Percentiles rank a stretch among this genome's conserved stretches.
Evolutionary conservation across 2,113 vertebrate species (phyloP).

Genomic region (Motacilla tschutschensis): DNA sequence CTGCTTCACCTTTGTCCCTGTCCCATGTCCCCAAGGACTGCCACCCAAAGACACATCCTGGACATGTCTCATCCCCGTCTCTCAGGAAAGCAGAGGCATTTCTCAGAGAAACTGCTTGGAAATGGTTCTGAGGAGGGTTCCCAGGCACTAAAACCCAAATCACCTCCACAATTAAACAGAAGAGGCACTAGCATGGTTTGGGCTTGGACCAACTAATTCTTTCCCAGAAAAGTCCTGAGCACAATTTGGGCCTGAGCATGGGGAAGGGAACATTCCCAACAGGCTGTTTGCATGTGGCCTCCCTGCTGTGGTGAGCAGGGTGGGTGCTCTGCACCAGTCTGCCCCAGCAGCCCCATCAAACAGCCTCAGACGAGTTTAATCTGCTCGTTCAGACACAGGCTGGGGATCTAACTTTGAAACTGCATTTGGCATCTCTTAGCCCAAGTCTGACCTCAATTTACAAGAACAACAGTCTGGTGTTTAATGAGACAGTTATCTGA

Average conservation of each 20-base stretch:
- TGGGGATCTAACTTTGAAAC: background rate
- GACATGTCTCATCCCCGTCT: background rate
- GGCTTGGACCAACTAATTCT: slow-evolving; percentile 21
- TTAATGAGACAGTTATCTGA: slow-evolving; percentile 62
- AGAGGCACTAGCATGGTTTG: slow-evolving; percentile 6
- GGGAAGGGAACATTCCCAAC: background rate
- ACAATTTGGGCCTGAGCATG: background rate
- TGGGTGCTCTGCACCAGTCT: slow-evolving; percentile 18
- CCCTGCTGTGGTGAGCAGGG: slow-evolving; percentile 1
- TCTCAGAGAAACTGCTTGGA: slow-evolving; percentile 10
- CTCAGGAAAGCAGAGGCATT: background rate
- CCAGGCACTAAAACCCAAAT: slow-evolving; percentile 23
- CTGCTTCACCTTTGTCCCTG: background rate
- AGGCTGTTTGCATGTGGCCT: slow-evolving; percentile 17
- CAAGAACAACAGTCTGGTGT: slow-evolving; percentile 41
- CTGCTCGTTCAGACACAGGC: background rate
- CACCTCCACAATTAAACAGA: background rate
- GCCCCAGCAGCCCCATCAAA: slow-evolving; percentile 11
- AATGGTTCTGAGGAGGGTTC: background rate
- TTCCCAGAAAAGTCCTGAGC: slow-evolving; percentile 32
- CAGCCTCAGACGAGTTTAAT: background rate
- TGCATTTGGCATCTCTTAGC: slow-evolving; percentile 31
- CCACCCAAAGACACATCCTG: background rate
- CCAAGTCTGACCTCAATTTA: slow-evolving; percentile 55
- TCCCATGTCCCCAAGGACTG: rapidly evolving